These are phyloP conservation scores for Papilio polyxenes DNA, from an alignment of 1,140 invertebrate species.

Conservation along the genomic window DNA sequence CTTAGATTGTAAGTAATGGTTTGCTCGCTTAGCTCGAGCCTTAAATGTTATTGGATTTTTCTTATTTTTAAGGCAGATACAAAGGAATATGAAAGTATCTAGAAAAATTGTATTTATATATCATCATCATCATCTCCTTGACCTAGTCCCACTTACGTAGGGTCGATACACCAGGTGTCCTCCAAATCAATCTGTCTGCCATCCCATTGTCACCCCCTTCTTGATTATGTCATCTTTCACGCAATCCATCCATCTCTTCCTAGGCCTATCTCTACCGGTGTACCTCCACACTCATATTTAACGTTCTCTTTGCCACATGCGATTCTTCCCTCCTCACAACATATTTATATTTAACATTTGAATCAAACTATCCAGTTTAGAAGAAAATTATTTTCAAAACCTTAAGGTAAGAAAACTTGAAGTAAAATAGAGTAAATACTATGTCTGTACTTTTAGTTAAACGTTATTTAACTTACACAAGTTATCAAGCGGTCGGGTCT, in stretches of 20 bases:
- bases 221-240: no score
- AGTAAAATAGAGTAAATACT: neutral
- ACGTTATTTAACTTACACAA: neutral
- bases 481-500: neutral
- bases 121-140: no score
- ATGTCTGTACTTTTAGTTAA: neutral
- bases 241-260: no score
- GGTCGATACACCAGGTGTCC: no score
- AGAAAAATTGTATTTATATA: neutral
- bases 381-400: neutral
- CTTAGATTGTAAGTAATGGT: conserved; percentile 18
- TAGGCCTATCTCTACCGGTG: no score
- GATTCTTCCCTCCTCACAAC: no score
- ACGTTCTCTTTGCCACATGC: no score
- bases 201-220: no score
- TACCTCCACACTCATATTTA: no score
- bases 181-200: no score
- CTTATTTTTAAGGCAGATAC: neutral
- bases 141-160: no score
- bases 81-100: neutral
- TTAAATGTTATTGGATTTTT: conserved; percentile 9
- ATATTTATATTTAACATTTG: neutral
- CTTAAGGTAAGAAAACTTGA: neutral
- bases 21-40: neutral
- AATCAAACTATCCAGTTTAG: neutral